Conservation (phyloP, 2,888 invertebrate species). For the Acanthopleura granulata region DNA sequence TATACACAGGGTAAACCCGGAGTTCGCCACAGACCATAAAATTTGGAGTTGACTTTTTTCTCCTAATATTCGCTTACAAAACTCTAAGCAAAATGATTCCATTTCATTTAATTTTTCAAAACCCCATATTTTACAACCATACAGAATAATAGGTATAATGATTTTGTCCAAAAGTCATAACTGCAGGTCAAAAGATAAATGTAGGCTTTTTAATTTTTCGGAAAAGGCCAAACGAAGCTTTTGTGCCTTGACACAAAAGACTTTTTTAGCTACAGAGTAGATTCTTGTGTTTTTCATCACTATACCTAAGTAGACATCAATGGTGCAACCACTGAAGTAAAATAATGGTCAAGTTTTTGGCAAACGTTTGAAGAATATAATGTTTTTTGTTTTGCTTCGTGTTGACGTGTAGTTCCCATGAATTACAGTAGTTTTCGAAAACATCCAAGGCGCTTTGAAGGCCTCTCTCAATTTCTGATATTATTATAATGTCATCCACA, state of each 20-base stretch:
- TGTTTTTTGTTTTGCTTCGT: slow-evolving; percentile 20
- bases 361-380: slow-evolving; percentile 24
- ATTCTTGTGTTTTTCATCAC: slow-evolving; percentile 23
- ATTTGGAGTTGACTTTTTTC: background rate
- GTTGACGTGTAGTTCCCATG: slow-evolving; percentile 21
- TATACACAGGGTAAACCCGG: background rate
- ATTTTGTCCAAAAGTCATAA: too few species aligned
- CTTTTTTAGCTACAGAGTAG: slow-evolving; percentile 18
- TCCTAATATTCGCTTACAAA: background rate
- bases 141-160: slow-evolving; percentile 2
- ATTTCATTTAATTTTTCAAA: background rate
- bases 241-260: background rate
- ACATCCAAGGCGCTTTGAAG: slow-evolving; percentile 20
- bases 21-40: slow-evolving; percentile 7
- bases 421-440: slow-evolving; percentile 18
- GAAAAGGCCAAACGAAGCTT: background rate
- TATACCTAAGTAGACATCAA: slow-evolving; percentile 27
- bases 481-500: slow-evolving; percentile 19
- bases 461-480: slow-evolving; percentile 2
- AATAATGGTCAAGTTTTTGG: slow-evolving; percentile 14
- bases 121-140: slow-evolving; percentile 1
- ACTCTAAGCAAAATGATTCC: background rate
- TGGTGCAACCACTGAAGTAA: background rate
- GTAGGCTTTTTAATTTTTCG: background rate
- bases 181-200: background rate